Base-by-base conservation (phyloP, 2,113 vertebrate species). In the Indri indri region DNA sequence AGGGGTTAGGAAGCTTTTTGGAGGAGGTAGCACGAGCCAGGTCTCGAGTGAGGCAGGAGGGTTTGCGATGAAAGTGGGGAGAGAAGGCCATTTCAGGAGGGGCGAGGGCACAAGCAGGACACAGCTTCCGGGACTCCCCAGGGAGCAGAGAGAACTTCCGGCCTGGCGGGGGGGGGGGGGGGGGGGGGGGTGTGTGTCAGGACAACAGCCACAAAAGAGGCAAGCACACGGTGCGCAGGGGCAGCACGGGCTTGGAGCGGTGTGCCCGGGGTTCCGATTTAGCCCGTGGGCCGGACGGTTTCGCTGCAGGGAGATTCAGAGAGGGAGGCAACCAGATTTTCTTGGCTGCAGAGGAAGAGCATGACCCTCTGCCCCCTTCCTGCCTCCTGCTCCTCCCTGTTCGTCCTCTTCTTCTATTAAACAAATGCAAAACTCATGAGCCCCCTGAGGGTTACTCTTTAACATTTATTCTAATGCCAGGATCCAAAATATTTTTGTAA, bases 271-370 rank as follows among this genome's bases (percentile, higher is more conserved):
- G 37, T 52, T 32, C 27, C 9, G 22, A 45, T 8, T 37, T 9
- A 34, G 54, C 50, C 9, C 52, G 16, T 10, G 10, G 9, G 30
- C 59, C 5, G 3, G 71, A 8, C 12, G 57, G 18, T 42, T 81
- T 42, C n/a, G 42, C 27, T 45, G 8, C 0, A 0, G 6, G 20
- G 6, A 0, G 10, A 4, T 6, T 40, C 45, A 47, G 32, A 12
- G 8, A 42, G 40, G 30, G 27, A 3, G 23, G 12, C 13, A 9
- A 34, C 22, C 16, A 50, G 68, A 37, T 50, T 13, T 4, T 40
- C 13, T 37, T 32, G 40, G 32, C 18, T 22, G 14, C 1, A 22
- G 23, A 27, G 13, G 10, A 34, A 89, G 40, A 54, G 4, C 3
- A 0, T 0, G 6, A 22, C 5, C 61, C 0, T 10, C 25, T 40